These are phyloP conservation scores for Tenualosa thibaudeaui DNA, from an alignment of 2,797 vertebrate species.

Conservation along the genomic window DNA sequence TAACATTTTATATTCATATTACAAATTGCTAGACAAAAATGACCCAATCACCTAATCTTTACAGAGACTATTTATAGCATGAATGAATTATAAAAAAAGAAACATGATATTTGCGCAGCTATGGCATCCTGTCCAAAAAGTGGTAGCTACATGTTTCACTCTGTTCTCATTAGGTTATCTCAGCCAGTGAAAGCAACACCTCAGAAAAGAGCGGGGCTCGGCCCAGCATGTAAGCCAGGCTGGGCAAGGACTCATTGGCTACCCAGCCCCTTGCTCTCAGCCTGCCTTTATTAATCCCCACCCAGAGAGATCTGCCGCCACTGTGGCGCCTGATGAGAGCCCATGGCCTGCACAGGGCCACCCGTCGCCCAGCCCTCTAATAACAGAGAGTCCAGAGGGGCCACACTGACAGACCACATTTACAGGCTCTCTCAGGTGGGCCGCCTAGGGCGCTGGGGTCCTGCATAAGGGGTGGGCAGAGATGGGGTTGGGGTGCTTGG, in stretches of 20 bases:
- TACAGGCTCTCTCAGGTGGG: too few relatives aligned
- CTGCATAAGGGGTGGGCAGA: too few relatives aligned
- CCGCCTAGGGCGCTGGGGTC: too few relatives aligned
- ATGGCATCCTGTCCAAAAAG: too few relatives aligned
- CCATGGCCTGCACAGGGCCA: background rate
- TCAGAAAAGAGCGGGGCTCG: background rate
- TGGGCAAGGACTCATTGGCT: too few relatives aligned
- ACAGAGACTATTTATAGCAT: too few relatives aligned
- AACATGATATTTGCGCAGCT: background rate
- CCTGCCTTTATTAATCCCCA: constrained; percentile 12
- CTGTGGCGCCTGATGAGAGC: background rate
- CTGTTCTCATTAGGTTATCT: background rate
- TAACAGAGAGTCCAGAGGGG: background rate
- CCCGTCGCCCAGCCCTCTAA: background rate
- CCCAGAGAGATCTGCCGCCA: background rate
- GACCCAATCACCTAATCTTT: too few relatives aligned
- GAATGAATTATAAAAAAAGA: background rate
- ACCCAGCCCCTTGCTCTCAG: background rate
- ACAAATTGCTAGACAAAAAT: background rate
- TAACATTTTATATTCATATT: background rate
- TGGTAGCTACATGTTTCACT: background rate
- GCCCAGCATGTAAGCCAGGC: too few relatives aligned
- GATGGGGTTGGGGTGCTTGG: too few relatives aligned
- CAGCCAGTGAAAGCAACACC: background rate
- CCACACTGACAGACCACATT: constrained; percentile 1